Conservation (phyloP, 2,888 invertebrate genomes). For the Aleiodes alternator region DNA sequence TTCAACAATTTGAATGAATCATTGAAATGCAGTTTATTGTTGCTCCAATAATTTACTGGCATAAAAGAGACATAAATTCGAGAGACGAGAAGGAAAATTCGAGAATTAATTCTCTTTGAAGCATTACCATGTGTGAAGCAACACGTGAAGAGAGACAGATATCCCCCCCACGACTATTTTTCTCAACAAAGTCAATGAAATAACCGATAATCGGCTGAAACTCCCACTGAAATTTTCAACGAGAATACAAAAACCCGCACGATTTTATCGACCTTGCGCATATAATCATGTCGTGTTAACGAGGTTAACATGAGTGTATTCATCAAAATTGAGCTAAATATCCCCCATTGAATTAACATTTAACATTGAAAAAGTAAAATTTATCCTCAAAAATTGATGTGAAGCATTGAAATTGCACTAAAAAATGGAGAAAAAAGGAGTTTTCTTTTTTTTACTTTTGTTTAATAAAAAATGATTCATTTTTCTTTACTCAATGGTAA, state of each 20-base stretch:
- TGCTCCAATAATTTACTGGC: neutral
- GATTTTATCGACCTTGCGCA: slow-evolving; percentile 58
- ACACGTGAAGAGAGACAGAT: slow-evolving; percentile 33
- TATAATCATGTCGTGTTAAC: slow-evolving; percentile 52
- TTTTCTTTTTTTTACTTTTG: too few relatives aligned
- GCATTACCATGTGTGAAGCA: slow-evolving; percentile 35
- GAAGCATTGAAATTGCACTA: neutral
- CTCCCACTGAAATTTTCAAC: neutral
- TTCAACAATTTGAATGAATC: neutral
- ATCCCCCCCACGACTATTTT: slow-evolving; percentile 8
- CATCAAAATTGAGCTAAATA: slow-evolving; percentile 38
- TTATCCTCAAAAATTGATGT: slow-evolving; percentile 29
- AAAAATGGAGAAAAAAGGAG: neutral
- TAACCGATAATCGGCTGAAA: slow-evolving; percentile 28
- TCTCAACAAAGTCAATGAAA: slow-evolving; percentile 40
- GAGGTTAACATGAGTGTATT: slow-evolving; percentile 15
- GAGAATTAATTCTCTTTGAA: slow-evolving; percentile 3
- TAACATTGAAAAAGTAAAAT: slow-evolving; percentile 17
- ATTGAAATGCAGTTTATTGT: neutral
- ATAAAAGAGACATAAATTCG: too few relatives aligned
- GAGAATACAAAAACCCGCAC: slow-evolving; percentile 35
- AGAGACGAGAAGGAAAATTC: neutral
- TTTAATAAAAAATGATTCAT: slow-evolving; percentile 17
- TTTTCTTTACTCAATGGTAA: slow-evolving; percentile 6
- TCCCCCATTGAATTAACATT: slow-evolving; percentile 24